Evolutionary conservation across 1,140 invertebrate genomes (phyloP).

Genomic region (Manduca sexta): DNA sequence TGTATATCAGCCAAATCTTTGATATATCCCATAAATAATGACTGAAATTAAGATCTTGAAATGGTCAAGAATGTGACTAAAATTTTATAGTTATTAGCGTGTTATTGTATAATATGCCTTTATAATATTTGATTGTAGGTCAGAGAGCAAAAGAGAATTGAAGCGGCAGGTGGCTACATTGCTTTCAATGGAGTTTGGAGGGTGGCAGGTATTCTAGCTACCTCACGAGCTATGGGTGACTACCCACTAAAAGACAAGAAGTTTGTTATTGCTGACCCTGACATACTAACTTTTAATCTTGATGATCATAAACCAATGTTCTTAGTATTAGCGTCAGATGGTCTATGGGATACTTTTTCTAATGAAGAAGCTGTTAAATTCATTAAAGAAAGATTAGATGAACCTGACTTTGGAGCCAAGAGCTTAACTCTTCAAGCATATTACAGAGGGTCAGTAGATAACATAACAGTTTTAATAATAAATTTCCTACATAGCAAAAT

Average conservation of each 20-base stretch:
- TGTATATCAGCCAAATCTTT: too few relatives aligned
- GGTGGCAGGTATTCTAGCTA: constrained; percentile 96
- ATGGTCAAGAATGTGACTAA: too few relatives aligned
- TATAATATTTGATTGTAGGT: constrained; percentile 72
- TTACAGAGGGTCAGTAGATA: constrained; percentile 93
- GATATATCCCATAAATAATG: too few relatives aligned
- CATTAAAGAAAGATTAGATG: constrained; percentile 86
- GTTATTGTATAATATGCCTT: too few relatives aligned
- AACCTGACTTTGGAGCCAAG: constrained; percentile 91
- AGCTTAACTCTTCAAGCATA: constrained; percentile 93
- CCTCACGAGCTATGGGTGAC: constrained; percentile 94
- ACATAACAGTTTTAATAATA: constrained; percentile 95
- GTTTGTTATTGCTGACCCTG: constrained; percentile 95
- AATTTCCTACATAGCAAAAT: constrained; percentile 81
- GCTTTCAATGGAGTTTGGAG: constrained; percentile 97
- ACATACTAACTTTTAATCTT: constrained; percentile 95
- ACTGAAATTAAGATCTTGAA: too few relatives aligned
- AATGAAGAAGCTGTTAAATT: constrained; percentile 96
- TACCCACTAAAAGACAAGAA: constrained; percentile 96
- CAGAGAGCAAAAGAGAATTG: constrained; percentile 89
- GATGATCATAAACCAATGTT: constrained; percentile 90
- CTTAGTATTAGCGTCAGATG: constrained; percentile 94
- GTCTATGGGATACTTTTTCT: constrained; percentile 95
- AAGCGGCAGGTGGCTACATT: constrained; percentile 94
- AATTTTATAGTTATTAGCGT: too few relatives aligned